Evolutionary conservation across 2,113 vertebrate genomes (phyloP).

Genomic region (Diadophis punctatus): DNA sequence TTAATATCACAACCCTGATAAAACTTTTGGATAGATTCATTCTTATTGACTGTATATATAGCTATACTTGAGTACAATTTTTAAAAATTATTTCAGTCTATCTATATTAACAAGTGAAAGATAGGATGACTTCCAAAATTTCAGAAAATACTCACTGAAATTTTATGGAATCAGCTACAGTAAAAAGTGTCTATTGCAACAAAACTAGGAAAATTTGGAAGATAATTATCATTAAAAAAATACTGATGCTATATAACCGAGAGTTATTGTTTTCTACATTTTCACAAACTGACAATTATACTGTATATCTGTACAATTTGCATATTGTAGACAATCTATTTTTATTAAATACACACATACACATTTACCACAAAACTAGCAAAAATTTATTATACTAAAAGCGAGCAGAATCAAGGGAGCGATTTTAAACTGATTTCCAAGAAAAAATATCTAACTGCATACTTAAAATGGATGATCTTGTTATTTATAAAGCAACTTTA

Average conservation of each 20-base stretch:
- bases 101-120: not conserved
- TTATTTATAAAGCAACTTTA: not conserved
- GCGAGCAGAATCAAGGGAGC: not conserved
- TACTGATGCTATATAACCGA: not conserved
- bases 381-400: not conserved
- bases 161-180: not conserved
- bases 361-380: not conserved
- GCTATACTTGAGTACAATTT: not conserved
- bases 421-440: not conserved
- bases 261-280: not conserved
- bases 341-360: not conserved
- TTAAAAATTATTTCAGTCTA: not conserved
- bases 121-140: not conserved
- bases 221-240: not conserved
- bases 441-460: not conserved
- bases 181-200: not conserved
- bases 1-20: not conserved
- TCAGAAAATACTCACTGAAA: not conserved
- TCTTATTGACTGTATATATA: not conserved
- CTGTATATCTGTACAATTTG: not conserved
- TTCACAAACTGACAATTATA: not conserved
- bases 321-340: not conserved
- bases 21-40: not conserved
- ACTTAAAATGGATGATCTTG: slow-evolving; percentile 42
- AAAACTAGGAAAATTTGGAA: not conserved